Evolutionary conservation across 2,113 vertebrate genomes (phyloP).

Genomic region (Plotosus lineatus): DNA sequence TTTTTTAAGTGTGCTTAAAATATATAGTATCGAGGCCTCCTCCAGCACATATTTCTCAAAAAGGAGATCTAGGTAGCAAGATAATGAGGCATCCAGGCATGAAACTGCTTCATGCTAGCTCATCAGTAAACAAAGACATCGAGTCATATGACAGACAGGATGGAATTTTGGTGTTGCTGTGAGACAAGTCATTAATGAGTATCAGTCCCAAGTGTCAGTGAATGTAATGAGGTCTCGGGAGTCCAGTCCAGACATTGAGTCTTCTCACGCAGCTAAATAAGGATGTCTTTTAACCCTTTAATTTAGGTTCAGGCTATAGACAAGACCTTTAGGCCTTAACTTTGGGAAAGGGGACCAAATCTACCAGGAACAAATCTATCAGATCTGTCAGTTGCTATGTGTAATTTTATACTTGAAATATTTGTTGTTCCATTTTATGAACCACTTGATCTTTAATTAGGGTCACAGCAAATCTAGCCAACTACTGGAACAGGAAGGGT

Average conservation of each 20-base stretch:
- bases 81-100: conserved; percentile 43
- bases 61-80: conserved; percentile 26
- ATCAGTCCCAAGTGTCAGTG: conserved; percentile 39
- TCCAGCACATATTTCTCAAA: conserved; percentile 14
- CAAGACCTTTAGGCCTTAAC: too few relatives aligned
- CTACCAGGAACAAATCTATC: too few relatives aligned
- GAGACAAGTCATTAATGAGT: conserved; percentile 41
- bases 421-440: too few relatives aligned
- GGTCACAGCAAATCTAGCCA: too few relatives aligned
- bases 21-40: conserved; percentile 6
- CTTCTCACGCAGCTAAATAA: not conserved
- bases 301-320: not conserved
- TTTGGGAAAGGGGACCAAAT: too few relatives aligned
- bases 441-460: too few relatives aligned
- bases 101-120: conserved; percentile 31
- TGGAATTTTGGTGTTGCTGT: conserved; percentile 9
- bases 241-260: conserved; percentile 22
- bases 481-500: too few relatives aligned
- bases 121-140: conserved; percentile 41
- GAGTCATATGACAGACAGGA: conserved; percentile 38
- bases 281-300: conserved; percentile 4
- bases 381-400: too few relatives aligned
- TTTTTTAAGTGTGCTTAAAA: not conserved
- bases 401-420: too few relatives aligned
- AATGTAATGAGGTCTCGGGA: conserved; percentile 52